Evolutionary conservation across 2,888 invertebrate species (phyloP).

Genomic region (Eupeodes luniger): DNA sequence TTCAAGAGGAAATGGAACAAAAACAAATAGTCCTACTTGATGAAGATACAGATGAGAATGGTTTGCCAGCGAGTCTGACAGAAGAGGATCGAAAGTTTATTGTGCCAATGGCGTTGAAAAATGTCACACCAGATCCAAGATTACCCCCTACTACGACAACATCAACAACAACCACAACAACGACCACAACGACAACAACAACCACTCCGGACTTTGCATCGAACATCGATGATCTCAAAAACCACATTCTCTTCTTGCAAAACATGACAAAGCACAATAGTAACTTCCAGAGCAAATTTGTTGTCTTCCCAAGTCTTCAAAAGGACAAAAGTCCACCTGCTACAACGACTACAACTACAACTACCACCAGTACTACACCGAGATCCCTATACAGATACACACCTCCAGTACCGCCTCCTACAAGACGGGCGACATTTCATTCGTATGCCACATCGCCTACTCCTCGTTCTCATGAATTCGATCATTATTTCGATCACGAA

Average conservation of each 20-base stretch:
- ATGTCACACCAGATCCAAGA: slow-evolving; percentile 81
- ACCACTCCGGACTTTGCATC: slow-evolving; percentile 80
- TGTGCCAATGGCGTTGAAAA: slow-evolving; percentile 84
- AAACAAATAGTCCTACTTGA: slow-evolving; percentile 83
- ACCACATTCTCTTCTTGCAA: slow-evolving; percentile 83
- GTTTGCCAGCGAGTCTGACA: slow-evolving; percentile 82
- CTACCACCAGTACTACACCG: slow-evolving; percentile 78
- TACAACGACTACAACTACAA: slow-evolving; percentile 61
- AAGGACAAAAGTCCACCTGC: slow-evolving; percentile 78
- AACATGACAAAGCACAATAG: slow-evolving; percentile 83
- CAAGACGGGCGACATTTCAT: slow-evolving; percentile 79
- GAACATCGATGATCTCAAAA: slow-evolving; percentile 84
- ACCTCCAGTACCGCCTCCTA: slow-evolving; percentile 81
- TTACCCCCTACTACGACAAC: slow-evolving; percentile 77
- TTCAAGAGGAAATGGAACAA: slow-evolving; percentile 83
- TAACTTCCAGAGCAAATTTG: slow-evolving; percentile 84
- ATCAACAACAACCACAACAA: slow-evolving; percentile 78
- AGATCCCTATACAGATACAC: slow-evolving; percentile 80
- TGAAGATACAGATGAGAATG: slow-evolving; percentile 83
- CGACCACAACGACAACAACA: slow-evolving; percentile 77
- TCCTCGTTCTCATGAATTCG: slow-evolving; percentile 70
- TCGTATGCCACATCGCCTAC: slow-evolving; percentile 76
- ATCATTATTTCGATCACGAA: slow-evolving; percentile 80
- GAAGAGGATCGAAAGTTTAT: slow-evolving; percentile 84
- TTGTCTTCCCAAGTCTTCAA: slow-evolving; percentile 83